These are phyloP conservation scores for Microcebus murinus DNA, from an alignment of 2,113 vertebrate species.

Conservation along the genomic window DNA sequence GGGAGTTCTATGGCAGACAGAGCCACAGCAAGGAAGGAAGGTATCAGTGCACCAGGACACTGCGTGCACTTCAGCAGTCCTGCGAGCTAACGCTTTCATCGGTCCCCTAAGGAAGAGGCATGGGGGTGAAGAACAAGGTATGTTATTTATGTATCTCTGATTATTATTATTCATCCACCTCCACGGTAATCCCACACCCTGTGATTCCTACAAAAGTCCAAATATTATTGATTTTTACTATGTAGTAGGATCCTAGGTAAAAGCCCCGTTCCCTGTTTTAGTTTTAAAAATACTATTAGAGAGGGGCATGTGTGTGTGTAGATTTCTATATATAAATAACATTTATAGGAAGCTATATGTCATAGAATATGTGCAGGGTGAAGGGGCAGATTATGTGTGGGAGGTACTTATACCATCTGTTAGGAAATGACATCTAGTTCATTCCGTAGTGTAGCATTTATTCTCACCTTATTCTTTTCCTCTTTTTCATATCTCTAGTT, in stretches of 20 bases:
- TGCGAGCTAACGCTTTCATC: not conserved
- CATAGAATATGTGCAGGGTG: not conserved
- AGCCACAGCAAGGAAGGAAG: not conserved
- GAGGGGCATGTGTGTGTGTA: not conserved
- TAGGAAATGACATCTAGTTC: not conserved
- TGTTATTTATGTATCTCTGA: not conserved
- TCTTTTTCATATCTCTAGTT: not conserved
- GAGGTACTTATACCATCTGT: not conserved
- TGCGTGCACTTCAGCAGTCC: not conserved
- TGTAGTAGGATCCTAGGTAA: not conserved
- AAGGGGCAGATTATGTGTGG: rapidly evolving
- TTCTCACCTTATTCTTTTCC: not conserved
- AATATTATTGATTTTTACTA: not conserved
- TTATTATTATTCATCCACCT: not conserved
- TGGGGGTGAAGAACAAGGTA: not conserved
- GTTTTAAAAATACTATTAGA: not conserved
- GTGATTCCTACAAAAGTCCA: not conserved
- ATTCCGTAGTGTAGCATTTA: not conserved
- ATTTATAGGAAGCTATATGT: not conserved
- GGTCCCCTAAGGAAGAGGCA: not conserved
- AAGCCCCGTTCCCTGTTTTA: not conserved
- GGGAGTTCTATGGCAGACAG: not conserved
- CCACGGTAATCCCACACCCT: not conserved
- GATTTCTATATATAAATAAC: not conserved
- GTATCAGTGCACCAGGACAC: rapidly evolving